Base-by-base conservation (phyloP, 2,797 vertebrate genomes). In the Ctenopoma kingsleyae region DNA sequence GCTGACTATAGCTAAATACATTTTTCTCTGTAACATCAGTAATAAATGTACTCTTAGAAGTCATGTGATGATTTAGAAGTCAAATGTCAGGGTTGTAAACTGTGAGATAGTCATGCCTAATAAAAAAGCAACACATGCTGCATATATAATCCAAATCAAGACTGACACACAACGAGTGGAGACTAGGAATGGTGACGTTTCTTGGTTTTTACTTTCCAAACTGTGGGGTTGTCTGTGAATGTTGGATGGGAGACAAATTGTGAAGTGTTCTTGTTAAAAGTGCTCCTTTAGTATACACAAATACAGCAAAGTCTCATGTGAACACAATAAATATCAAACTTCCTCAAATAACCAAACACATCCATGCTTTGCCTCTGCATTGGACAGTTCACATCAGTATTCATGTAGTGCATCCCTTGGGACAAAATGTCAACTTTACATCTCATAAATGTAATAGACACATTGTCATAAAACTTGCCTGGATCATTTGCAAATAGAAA, bases 401-500 rank as follows among this genome's bases (percentile, higher is more conserved):
- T 38, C 6, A 62, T 50, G 22, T 51, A 20, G 46, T 27, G 50
- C 36, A 38, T 55, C 50, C 36, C 19, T 58, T 8, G 61, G 30
- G 30, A 32, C 30, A 32, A 65, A 48, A 57, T 67, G 41, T 59
- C 40, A 20, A 53, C 32, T 48, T 15, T 35, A 40, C 3, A 23
- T 35, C 36, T 50, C 38, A 38, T 25, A 15, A 49, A 38, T 41
- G 30, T 22, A 41, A 32, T 2, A 48, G 5, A 35, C 10, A 20
- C 13, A 20, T 16, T 19, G 5, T 8, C 22, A 58, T 41, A 25
- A 53, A 17, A 64, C 47, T 11, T 51, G 54, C 27, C 41, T 19
- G 41, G 40, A 41, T 20, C 11, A n/a, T 32, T 57, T 47, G 52
- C 25, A 58, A 58, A 71, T 25, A 12, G 38, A 64, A 8, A 30